phyloP scores from a whole-genome alignment of 2,797 vertebrate genomes.

The Telmatherina bonti region DNA sequence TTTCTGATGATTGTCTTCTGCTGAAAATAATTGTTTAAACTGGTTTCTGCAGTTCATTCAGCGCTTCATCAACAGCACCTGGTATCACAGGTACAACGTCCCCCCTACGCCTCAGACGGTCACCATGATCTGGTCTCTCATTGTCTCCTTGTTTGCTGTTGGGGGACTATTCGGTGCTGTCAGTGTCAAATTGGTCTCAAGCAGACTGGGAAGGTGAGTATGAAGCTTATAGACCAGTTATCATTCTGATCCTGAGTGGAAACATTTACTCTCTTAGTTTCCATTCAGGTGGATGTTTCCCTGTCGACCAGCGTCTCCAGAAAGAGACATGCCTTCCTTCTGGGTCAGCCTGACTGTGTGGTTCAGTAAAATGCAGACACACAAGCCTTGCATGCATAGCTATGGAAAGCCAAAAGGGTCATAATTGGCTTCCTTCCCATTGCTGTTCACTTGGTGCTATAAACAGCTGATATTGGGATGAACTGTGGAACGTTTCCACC shows the following conservation, averaged over 20 bases:
- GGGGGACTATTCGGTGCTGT: constrained; percentile 83
- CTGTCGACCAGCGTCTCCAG: too few species aligned
- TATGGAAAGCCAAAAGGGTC: not conserved
- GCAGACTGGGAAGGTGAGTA: constrained; percentile 84
- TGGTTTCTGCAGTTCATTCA: constrained; percentile 80
- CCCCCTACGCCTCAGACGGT: constrained; percentile 65
- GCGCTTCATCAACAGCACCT: constrained; percentile 86
- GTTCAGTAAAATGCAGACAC: too few species aligned
- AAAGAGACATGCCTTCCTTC: too few species aligned
- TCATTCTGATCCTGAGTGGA: not conserved
- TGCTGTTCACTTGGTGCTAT: too few species aligned
- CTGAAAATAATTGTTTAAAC: not conserved
- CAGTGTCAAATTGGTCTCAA: constrained; percentile 71
- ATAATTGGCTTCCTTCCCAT: not conserved
- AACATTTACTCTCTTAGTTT: too few species aligned
- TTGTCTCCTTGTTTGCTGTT: constrained; percentile 81
- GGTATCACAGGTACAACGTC: constrained; percentile 77
- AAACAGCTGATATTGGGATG: too few species aligned
- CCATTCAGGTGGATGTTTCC: too few species aligned
- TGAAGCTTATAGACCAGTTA: not conserved
- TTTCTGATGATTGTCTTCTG: not conserved
- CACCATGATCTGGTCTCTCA: constrained; percentile 86
- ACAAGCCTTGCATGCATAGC: too few species aligned
- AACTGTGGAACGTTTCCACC: too few species aligned
- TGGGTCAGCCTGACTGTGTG: too few species aligned